These are phyloP conservation scores for Bubo bubo DNA, from an alignment of 2,113 vertebrate species.

Conservation along the genomic window DNA sequence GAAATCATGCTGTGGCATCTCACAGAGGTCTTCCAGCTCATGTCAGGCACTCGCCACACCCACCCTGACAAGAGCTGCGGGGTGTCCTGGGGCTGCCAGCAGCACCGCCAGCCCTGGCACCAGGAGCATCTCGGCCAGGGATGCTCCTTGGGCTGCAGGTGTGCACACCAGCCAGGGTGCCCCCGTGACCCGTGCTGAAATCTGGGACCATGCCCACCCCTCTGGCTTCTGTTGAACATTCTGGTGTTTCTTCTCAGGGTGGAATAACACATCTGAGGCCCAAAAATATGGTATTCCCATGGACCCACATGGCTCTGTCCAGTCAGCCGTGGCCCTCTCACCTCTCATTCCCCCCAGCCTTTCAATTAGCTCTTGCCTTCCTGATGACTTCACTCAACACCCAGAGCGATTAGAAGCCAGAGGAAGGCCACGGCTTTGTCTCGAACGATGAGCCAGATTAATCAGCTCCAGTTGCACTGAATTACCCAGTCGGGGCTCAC, in stretches of 20 bases:
- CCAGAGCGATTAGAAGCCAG: constrained; percentile 4
- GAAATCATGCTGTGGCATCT: not conserved
- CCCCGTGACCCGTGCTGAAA: not conserved
- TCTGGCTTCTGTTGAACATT: not conserved
- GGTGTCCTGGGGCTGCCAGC: not conserved
- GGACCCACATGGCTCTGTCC: not conserved
- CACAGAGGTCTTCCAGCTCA: not conserved
- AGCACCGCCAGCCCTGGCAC: not conserved
- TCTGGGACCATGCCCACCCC: not conserved
- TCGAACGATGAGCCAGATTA: constrained; percentile 51
- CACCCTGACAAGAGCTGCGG: fast-evolving
- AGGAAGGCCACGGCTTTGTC: constrained; percentile 47
- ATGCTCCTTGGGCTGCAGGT: not conserved
- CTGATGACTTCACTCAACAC: constrained; percentile 57
- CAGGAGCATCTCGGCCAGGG: not conserved
- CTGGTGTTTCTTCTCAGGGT: not conserved
- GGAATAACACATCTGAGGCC: not conserved
- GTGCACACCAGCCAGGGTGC: not conserved
- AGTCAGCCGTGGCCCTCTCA: not conserved
- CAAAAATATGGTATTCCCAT: not conserved
- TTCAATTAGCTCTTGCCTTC: constrained; percentile 44
- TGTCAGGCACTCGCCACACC: not conserved
- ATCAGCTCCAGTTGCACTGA: constrained; percentile 63
- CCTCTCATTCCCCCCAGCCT: not conserved
- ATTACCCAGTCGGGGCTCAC: not conserved